A percentile compares a stretch with the other conserved stretches of the same genome.
Evolutionary conservation across 2,797 vertebrate genomes (phyloP).

Genomic region (Menidia menidia): DNA sequence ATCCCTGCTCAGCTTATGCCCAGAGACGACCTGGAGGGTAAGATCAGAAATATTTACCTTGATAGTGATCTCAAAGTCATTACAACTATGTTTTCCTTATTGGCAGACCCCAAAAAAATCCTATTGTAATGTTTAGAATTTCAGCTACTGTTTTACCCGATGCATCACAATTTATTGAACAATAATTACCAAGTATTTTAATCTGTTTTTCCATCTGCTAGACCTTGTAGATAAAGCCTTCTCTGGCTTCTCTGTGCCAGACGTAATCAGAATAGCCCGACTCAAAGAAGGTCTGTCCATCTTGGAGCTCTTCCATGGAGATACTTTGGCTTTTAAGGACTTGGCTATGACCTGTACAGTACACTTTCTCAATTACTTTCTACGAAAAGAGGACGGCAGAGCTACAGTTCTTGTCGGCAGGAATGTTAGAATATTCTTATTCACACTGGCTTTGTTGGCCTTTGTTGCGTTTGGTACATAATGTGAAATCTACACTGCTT

Average conservation of each 20-base stretch:
- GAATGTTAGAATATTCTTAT: slow-evolving; percentile 30
- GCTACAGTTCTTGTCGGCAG: slow-evolving; percentile 90
- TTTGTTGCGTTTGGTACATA: background rate
- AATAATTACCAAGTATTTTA: background rate
- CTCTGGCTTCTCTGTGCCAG: slow-evolving; percentile 85
- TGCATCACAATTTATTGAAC: background rate
- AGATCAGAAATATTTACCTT: slow-evolving; percentile 41
- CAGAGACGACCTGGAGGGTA: slow-evolving; percentile 80
- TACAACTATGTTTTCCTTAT: background rate
- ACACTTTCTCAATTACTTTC: slow-evolving; percentile 89
- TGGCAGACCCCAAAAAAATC: background rate
- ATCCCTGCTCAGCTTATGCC: slow-evolving; percentile 83
- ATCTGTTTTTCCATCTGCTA: slow-evolving; percentile 47
- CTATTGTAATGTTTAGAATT: background rate
- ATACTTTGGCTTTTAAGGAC: slow-evolving; percentile 92
- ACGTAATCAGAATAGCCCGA: slow-evolving; percentile 79
- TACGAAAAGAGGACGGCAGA: slow-evolving; percentile 81
- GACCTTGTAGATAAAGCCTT: slow-evolving; percentile 86
- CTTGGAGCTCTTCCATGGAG: slow-evolving; percentile 93
- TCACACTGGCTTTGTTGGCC: background rate
- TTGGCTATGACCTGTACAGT: slow-evolving; percentile 90
- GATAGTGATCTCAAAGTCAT: too few species aligned
- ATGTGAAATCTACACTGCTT: too few species aligned
- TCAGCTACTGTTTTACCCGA: too few species aligned
- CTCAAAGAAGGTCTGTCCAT: slow-evolving; percentile 84